Conservation (phyloP, 2,113 vertebrate species). For the Thermophis baileyi region DNA sequence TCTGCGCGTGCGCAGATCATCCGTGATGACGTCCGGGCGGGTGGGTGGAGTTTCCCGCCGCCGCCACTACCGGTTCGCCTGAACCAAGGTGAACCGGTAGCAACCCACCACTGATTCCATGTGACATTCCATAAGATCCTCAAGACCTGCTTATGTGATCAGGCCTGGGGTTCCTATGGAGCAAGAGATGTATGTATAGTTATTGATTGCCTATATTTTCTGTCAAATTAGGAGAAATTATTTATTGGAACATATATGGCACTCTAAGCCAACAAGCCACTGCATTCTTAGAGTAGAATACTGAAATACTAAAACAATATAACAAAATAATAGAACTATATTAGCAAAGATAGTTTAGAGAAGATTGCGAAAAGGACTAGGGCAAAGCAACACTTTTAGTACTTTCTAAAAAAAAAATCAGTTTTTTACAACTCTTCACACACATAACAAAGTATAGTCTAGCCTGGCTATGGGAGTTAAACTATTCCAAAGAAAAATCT, state of each 20-base stretch:
- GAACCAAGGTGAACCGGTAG: too few relatives aligned
- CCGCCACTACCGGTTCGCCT: too few relatives aligned
- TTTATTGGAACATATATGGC: neutral
- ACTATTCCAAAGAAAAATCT: neutral
- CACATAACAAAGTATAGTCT: neutral
- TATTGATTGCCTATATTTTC: neutral
- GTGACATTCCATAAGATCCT: neutral
- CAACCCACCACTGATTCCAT: too few relatives aligned
- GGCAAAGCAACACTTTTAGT: neutral
- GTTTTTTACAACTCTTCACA: neutral
- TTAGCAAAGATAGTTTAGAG: neutral
- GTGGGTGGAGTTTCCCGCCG: too few relatives aligned
- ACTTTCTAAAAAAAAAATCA: neutral
- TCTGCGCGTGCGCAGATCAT: too few relatives aligned
- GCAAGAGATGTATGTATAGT: neutral
- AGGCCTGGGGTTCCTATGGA: neutral
- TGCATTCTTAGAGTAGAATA: neutral
- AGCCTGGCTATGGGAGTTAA: neutral
- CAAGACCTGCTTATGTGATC: too few relatives aligned
- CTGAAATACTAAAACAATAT: neutral
- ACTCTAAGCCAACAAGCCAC: neutral
- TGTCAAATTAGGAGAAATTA: neutral
- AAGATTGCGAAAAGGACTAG: neutral
- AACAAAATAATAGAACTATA: neutral
- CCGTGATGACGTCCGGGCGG: too few relatives aligned